Percentiles rank a stretch among this genome's conserved stretches.
Conservation (phyloP, 2,888 invertebrate genomes). For the Clanis bilineata region DNA sequence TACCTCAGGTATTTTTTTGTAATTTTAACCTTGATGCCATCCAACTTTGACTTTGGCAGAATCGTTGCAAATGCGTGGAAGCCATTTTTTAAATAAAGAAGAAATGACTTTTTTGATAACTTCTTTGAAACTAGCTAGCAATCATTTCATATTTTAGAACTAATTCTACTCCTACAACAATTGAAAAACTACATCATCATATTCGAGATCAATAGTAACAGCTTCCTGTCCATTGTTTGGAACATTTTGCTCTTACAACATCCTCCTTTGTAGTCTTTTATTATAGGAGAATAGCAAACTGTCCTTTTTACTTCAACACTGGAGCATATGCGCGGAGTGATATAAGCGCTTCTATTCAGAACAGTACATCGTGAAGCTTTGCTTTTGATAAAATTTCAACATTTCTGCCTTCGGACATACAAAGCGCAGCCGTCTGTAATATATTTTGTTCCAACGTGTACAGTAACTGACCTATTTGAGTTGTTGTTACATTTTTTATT, state of each 20-base stretch:
- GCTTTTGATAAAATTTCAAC: conserved; percentile 11
- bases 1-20: too few species aligned
- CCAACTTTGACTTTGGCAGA: too few species aligned
- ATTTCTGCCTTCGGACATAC: neutral
- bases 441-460: neutral
- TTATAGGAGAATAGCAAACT: neutral
- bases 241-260: neutral
- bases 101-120: too few species aligned
- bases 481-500: neutral
- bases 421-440: neutral
- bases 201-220: neutral
- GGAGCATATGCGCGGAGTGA: neutral
- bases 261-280: neutral
- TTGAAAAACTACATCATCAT: too few species aligned
- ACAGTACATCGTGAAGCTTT: neutral
- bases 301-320: neutral
- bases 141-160: too few species aligned
- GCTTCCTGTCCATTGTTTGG: neutral
- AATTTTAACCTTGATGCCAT: too few species aligned
- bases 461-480: conserved; percentile 8
- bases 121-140: too few species aligned
- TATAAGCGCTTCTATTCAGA: neutral
- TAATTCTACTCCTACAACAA: too few species aligned
- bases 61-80: too few species aligned
- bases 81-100: too few species aligned